A percentile compares a stretch with the other conserved stretches of the same genome.
These are phyloP conservation scores for Sminthurides bifidus DNA, from an alignment of 1,140 invertebrate species.

Conservation along the genomic window DNA sequence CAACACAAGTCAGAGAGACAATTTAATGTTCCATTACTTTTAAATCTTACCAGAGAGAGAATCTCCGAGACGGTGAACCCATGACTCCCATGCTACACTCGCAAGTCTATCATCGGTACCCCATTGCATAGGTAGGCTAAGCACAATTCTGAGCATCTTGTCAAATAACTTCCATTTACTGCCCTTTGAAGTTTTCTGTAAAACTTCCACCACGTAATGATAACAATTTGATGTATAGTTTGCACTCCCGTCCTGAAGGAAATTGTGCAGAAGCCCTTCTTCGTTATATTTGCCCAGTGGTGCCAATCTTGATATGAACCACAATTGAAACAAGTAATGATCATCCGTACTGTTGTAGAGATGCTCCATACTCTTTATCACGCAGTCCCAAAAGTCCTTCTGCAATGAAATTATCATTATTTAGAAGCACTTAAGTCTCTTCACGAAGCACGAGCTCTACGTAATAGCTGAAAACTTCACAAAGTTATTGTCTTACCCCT, in stretches of 20 bases:
- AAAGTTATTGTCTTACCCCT: not conserved
- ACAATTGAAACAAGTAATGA: not conserved
- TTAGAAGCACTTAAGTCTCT: too few species aligned
- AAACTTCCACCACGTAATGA: not conserved
- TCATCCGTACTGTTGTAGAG: not conserved
- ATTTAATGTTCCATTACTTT: too few species aligned
- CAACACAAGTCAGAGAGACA: too few species aligned
- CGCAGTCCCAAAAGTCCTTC: slow-evolving; percentile 4
- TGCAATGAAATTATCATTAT: too few species aligned
- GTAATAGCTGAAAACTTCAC: not conserved
- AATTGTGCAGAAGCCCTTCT: not conserved
- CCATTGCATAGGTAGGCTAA: too few species aligned
- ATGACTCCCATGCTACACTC: not conserved
- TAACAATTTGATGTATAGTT: not conserved
- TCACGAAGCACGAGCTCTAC: not conserved
- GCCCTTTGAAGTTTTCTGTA: not conserved
- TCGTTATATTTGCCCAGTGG: not conserved
- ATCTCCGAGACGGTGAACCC: too few species aligned
- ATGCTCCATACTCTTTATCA: not conserved
- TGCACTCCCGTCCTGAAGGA: not conserved
- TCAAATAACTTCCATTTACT: not conserved
- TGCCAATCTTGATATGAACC: not conserved
- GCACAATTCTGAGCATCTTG: not conserved
- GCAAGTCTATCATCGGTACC: not conserved
- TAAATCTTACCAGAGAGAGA: not conserved